phyloP scores from a whole-genome alignment of 1,140 invertebrate species.

The Trachymyrmex septentrionalis region DNA sequence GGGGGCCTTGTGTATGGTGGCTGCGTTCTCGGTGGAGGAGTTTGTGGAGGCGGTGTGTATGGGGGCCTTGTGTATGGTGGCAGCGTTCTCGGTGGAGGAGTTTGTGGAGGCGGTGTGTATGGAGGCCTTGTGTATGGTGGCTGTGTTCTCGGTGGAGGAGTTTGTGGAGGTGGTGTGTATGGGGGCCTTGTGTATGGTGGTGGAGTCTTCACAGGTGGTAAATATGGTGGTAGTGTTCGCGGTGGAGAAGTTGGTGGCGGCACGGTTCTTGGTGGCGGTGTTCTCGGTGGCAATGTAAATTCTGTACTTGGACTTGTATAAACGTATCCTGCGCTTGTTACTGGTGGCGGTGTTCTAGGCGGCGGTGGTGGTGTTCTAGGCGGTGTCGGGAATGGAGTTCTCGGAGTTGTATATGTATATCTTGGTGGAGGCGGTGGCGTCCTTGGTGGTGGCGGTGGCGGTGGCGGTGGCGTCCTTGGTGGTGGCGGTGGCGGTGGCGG shows the following conservation, averaged over 20 bases:
- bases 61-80: too few species aligned
- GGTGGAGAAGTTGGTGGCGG: neutral
- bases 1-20: too few species aligned
- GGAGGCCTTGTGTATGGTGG: too few species aligned
- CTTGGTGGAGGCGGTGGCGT: neutral
- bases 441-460: neutral
- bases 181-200: neutral
- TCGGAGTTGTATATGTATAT: neutral
- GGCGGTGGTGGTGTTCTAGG: conserved; percentile 13
- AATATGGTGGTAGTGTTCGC: conserved; percentile 12
- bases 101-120: too few species aligned
- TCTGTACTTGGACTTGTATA: neutral
- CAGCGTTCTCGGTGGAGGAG: too few species aligned
- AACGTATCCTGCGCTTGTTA: neutral
- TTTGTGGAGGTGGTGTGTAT: neutral
- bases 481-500: too few species aligned
- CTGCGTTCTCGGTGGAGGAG: too few species aligned
- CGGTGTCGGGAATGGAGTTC: neutral
- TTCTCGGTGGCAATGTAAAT: neutral
- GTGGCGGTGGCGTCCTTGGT: neutral
- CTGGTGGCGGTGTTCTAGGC: conserved; percentile 40
- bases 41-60: too few species aligned
- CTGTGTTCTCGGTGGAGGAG: too few species aligned
- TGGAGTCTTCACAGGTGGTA: neutral
- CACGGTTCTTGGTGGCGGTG: neutral